Evolutionary conservation across 2,113 vertebrate species (phyloP).

Genomic region (Solea solea): DNA sequence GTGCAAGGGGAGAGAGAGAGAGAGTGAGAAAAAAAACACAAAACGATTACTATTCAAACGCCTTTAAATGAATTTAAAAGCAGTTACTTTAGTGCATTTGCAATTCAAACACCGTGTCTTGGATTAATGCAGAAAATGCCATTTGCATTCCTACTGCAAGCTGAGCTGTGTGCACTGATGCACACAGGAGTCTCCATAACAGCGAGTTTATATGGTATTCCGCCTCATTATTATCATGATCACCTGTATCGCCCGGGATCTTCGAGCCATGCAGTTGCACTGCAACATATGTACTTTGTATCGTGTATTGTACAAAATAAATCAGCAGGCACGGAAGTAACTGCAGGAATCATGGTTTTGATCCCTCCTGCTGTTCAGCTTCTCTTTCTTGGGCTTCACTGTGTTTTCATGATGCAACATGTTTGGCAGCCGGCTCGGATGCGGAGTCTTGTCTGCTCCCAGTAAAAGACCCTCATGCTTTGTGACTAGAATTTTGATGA

Average conservation of each 20-base stretch:
- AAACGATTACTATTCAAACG: constrained; percentile 65
- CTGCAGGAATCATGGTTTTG: constrained; percentile 33
- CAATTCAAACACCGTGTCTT: constrained; percentile 71
- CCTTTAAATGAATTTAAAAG: constrained; percentile 73
- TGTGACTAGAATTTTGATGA: constrained; percentile 75
- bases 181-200: constrained; percentile 49
- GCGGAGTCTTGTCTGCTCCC: constrained; percentile 56
- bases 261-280: constrained; percentile 10
- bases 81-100: constrained; percentile 73
- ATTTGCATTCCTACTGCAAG: constrained; percentile 70
- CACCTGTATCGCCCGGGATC: constrained; percentile 43
- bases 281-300: constrained; percentile 18
- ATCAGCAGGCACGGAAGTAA: constrained; percentile 30
- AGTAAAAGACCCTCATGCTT: constrained; percentile 60
- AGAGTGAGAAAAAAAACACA: not conserved
- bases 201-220: constrained; percentile 55
- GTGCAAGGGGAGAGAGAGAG: constrained; percentile 3
- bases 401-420: constrained; percentile 76
- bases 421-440: constrained; percentile 61
- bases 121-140: constrained; percentile 69
- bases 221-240: constrained; percentile 56
- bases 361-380: constrained; percentile 62
- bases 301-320: not conserved
- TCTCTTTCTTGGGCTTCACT: constrained; percentile 57
- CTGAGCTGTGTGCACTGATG: constrained; percentile 48